Base-by-base conservation (phyloP, 2,113 vertebrate species). In the Lipotes vexillifer region DNA sequence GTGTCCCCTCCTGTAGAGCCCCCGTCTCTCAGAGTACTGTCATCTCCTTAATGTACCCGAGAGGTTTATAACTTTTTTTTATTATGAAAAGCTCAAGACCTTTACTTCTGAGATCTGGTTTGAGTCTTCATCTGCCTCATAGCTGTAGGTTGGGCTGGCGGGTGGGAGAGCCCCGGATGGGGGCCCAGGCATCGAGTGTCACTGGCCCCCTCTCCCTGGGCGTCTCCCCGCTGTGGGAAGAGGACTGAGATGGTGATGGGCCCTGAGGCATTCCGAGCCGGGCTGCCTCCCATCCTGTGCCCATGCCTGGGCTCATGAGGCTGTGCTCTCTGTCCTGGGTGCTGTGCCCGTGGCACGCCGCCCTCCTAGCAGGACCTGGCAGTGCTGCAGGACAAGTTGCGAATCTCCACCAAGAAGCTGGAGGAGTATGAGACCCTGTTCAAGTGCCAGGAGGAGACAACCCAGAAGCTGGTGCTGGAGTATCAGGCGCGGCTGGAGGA, bases 401-500 rank as follows among this genome's bases (percentile, higher is more conserved):
- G 99, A 13, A 98, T 99, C 81, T 99, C 99, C 9, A 99, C 99
- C 98, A 99, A 99, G 99, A 99, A 99, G 98, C 99, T 99, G 98
- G 99, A 99, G 97, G 99, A 99, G 59, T 99, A 99, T 0, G 99
- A 99, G 98, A 99, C 98, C 5, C 99, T 99, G 21, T 99, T 99
- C 98, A 99, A 99, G 97, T 99, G 99, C 96, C 99, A 99, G 98
- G 99, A 99, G 87, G 99, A 99, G 63, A 99, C 99, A 1, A 99
- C 99, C 0, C 99, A 99, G 99, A 99, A 99, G 98, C 98, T 99
- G 97, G 98, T 99, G 98, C 99, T 99, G 98, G 99, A 99, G 98
- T 99, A 99, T 97, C 99, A 99, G 99, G 99, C 99, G 3, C 97
- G 99, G 93, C 99, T 99, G 98, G 99, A 99, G 98, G 99, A 99